phyloP scores from a whole-genome alignment of 2,888 invertebrate species.

The Nebria brevicollis region DNA sequence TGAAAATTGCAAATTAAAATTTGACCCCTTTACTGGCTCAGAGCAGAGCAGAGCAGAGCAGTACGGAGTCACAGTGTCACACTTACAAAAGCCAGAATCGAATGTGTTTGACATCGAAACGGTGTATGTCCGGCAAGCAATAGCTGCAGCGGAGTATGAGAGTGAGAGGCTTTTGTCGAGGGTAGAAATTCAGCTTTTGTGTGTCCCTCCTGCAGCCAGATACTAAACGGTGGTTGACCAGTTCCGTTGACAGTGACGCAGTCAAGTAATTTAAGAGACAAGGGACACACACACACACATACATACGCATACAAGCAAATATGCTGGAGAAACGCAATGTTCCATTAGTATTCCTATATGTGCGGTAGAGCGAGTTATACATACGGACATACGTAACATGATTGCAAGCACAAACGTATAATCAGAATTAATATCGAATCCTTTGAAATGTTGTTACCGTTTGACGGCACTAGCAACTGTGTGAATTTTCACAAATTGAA shows the following conservation, averaged over 20 bases:
- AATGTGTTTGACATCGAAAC: conserved; percentile 21
- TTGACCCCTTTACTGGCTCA: not conserved
- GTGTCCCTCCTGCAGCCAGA: not conserved
- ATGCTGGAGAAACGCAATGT: conserved; percentile 3
- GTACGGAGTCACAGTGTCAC: not conserved
- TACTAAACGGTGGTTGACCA: conserved; percentile 22
- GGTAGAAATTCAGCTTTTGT: conserved; percentile 22
- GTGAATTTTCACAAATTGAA: conserved; percentile 46
- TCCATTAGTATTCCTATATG: conserved; percentile 32
- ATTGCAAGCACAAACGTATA: conserved; percentile 29
- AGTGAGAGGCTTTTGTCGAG: conserved; percentile 17
- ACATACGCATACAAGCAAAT: not conserved
- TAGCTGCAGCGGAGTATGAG: not conserved
- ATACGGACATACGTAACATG: too few relatives aligned
- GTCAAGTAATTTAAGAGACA: conserved; percentile 37
- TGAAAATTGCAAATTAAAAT: conserved; percentile 15
- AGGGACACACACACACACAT: conserved; percentile 12
- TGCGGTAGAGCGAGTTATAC: too few relatives aligned
- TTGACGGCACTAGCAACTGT: conserved; percentile 31
- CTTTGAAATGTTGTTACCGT: conserved; percentile 45
- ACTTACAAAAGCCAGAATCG: conserved; percentile 20
- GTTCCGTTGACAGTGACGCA: conserved; percentile 8
- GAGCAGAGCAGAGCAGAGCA: not conserved
- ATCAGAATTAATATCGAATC: conserved; percentile 46
- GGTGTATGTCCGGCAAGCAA: not conserved